Conservation (phyloP, 1,140 invertebrate genomes). For the Brachionus plicatilis region DNA sequence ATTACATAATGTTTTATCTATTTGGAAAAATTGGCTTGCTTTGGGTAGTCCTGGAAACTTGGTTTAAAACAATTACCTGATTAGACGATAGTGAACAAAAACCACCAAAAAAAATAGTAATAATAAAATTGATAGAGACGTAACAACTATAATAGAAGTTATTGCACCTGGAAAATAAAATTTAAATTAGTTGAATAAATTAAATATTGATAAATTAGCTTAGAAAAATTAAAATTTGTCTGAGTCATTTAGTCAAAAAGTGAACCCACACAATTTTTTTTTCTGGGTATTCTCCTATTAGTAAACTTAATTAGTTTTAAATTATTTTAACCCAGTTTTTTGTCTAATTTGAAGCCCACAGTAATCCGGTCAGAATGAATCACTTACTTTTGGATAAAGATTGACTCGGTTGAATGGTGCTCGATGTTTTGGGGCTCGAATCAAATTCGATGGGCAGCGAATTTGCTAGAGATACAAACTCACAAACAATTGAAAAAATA, state of each 20-base stretch:
- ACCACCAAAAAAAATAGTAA: neutral
- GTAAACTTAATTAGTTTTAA: neutral
- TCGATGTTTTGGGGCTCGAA: neutral
- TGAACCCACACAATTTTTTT: neutral
- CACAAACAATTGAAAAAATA: neutral
- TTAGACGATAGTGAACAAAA: slow-evolving; percentile 5
- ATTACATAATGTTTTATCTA: neutral
- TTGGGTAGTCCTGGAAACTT: neutral
- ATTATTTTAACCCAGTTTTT: neutral
- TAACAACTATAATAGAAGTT: neutral
- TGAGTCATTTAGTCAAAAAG: neutral
- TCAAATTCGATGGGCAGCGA: neutral
- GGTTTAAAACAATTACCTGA: neutral
- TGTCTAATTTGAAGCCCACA: neutral
- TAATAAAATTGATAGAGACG: neutral
- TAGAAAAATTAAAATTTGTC: neutral
- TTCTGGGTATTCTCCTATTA: neutral
- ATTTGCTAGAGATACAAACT: neutral
- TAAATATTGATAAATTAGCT: neutral
- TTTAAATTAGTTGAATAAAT: neutral
- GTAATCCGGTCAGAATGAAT: neutral
- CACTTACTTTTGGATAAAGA: neutral
- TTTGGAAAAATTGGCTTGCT: neutral
- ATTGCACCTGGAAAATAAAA: slow-evolving; percentile 13
- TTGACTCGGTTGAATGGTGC: neutral